Base-by-base conservation (phyloP, 2,888 invertebrate species). In the Phortica magna region DNA sequence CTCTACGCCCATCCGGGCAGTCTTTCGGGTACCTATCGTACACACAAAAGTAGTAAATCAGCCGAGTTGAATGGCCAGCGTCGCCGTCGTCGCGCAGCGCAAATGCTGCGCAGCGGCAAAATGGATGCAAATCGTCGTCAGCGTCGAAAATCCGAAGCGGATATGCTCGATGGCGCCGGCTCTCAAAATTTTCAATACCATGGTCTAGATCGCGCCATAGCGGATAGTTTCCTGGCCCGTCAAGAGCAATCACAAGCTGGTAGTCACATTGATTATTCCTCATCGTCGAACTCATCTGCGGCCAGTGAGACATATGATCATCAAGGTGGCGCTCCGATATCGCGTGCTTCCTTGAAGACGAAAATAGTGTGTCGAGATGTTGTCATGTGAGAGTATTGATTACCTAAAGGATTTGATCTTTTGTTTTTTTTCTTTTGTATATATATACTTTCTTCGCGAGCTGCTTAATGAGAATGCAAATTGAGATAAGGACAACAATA, bases 201-300 rank as follows among this genome's bases (percentile, higher is more conserved):
- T 0, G 92, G 92, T 0, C 77, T 92, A 67, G 92, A 92, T 84
- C 90, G 91, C 57, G 89, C 89, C 76, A 91, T 92, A 76, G 92
- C 92, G 4, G 91, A 92, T 77, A 91, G 86, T 76, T 92, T 91
- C 41, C 79, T 91, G 77, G 91, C 89, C 61, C 91, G 90, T 42
- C 92, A 92, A 80, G 91, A 92, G 74, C 89, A 89, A 80, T 86
- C 88, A 10, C 84, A 88, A 64, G 75, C 83, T n/a, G 83, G 85
- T 68, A 91, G 90, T 80, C 89, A 91, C 79, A 80, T 89, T n/a
- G 91, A 91, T 76, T 91, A 90, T 80, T 88, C 89, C 42, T 91
- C 89, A 59, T 84, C 90, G 1, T 89, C 91, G 1, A 85, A 89
- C 2, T 89, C 91, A 4, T 88, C 89, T 65, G 82, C 82, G 19